These are phyloP conservation scores for Enteromius anoplus DNA, from an alignment of 2,797 vertebrate genomes.

Conservation along the genomic window DNA sequence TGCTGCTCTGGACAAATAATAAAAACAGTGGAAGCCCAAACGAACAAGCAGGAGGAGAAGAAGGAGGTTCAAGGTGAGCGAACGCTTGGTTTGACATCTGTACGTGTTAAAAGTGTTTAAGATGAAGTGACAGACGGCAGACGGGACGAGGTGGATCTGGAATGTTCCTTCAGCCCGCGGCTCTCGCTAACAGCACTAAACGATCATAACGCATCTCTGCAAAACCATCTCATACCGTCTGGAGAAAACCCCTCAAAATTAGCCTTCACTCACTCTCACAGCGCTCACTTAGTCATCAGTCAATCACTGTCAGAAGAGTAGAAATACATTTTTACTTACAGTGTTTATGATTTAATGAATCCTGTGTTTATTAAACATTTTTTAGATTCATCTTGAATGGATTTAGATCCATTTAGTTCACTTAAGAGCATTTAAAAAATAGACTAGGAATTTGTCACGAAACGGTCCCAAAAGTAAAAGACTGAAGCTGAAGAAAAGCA, in stretches of 20 bases:
- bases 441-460: no score
- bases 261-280: background rate
- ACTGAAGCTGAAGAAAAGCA: background rate
- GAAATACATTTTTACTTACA: background rate
- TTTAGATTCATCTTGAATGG: background rate
- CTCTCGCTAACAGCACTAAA: background rate
- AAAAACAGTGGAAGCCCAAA: conserved; percentile 89
- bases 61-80: conserved; percentile 90
- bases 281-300: background rate
- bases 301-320: background rate
- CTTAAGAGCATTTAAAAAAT: background rate
- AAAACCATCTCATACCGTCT: background rate
- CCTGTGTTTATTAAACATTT: background rate
- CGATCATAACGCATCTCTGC: background rate
- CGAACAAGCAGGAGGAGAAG: conserved; percentile 90
- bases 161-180: background rate
- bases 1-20: conserved; percentile 91
- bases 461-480: background rate
- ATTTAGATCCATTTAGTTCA: background rate
- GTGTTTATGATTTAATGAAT: background rate
- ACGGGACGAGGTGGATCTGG: background rate
- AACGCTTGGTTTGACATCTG: background rate
- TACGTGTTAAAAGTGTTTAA: background rate
- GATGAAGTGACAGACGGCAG: background rate
- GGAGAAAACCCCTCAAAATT: background rate